phyloP scores from a whole-genome alignment of 1,140 invertebrate species.

The Zaprionus vittiger region DNA sequence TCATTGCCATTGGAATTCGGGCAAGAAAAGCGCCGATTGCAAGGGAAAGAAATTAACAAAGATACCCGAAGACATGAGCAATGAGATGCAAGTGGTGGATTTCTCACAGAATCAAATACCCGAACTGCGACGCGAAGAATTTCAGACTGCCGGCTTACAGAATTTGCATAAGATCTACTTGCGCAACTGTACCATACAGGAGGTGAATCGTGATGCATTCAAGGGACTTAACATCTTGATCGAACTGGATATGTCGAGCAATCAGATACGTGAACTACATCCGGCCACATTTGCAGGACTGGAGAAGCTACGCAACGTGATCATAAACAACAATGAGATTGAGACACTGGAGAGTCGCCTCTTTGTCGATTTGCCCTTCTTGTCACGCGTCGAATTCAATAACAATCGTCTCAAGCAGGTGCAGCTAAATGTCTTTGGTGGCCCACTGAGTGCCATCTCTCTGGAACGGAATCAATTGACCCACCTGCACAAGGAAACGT shows the following conservation, averaged over 20 bases:
- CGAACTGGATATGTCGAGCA: slow-evolving; percentile 93
- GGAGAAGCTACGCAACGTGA: slow-evolving; percentile 88
- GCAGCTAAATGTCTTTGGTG: slow-evolving; percentile 89
- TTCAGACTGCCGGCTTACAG: slow-evolving; percentile 88
- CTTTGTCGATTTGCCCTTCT: slow-evolving; percentile 89
- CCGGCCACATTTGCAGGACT: slow-evolving; percentile 90
- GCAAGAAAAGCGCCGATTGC: slow-evolving; percentile 93
- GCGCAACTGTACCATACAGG: slow-evolving; percentile 89
- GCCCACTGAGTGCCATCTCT: slow-evolving; percentile 88
- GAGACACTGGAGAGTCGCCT: slow-evolving; percentile 89
- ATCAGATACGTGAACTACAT: slow-evolving; percentile 89
- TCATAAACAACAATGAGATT: slow-evolving; percentile 90
- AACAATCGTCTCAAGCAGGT: slow-evolving; percentile 90
- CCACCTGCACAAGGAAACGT: slow-evolving; percentile 86
- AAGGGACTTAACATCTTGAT: slow-evolving; percentile 91
- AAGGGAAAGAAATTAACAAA: slow-evolving; percentile 87
- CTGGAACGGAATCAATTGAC: slow-evolving; percentile 90
- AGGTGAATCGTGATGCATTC: slow-evolving; percentile 90
- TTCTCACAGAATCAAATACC: slow-evolving; percentile 89
- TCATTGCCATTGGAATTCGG: slow-evolving; percentile 91
- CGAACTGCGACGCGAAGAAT: slow-evolving; percentile 88
- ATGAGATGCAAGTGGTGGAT: slow-evolving; percentile 91
- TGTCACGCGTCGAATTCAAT: slow-evolving; percentile 91
- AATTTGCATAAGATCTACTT: slow-evolving; percentile 93
- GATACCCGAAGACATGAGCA: slow-evolving; percentile 89